phyloP scores from a whole-genome alignment of 2,113 vertebrate genomes.

The Toxotes jaculatrix region DNA sequence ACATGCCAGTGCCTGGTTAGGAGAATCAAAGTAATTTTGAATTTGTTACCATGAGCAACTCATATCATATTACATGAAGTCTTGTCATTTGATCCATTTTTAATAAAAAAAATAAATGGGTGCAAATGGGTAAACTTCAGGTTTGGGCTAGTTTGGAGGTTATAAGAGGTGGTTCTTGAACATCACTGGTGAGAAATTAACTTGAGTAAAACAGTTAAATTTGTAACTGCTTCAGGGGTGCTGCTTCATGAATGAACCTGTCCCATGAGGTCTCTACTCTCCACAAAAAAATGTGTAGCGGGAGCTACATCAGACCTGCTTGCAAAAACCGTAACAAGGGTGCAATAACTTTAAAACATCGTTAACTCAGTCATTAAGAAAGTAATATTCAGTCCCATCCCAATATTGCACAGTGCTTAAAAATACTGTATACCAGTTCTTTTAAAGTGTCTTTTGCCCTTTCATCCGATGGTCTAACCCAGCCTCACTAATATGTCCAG shows the following conservation, averaged over 20 bases:
- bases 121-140: background rate
- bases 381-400: background rate
- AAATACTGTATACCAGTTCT: too few relatives aligned
- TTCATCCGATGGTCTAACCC: too few relatives aligned
- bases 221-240: background rate
- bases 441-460: too few relatives aligned
- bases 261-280: background rate
- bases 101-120: too few relatives aligned
- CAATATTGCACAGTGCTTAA: too few relatives aligned
- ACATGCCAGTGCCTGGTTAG: background rate
- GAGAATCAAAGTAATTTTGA: background rate
- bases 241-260: constrained; percentile 33
- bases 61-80: too few relatives aligned
- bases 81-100: too few relatives aligned
- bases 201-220: background rate
- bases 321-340: background rate
- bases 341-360: background rate
- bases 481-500: too few relatives aligned
- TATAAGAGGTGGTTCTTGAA: background rate
- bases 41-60: too few relatives aligned
- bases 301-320: background rate
- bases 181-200: background rate
- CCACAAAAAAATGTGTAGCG: background rate
- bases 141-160: background rate
- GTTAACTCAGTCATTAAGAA: background rate